These are phyloP conservation scores for Halichondria panicea DNA, from an alignment of 37 sponge, comb jelly and placozoan genomes.

Conservation along the genomic window DNA sequence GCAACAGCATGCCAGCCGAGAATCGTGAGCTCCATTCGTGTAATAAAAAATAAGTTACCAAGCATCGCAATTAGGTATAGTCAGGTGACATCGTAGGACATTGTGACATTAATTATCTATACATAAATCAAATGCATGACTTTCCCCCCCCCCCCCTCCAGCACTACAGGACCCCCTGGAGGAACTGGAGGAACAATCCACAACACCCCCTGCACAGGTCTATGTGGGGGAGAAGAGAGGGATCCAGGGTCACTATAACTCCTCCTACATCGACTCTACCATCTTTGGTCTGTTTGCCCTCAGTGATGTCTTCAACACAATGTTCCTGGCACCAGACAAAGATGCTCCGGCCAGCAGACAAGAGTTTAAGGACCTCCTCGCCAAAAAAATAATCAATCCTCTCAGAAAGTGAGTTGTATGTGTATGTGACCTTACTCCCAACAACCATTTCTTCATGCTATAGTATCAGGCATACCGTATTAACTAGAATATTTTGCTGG, in stretches of 20 bases:
- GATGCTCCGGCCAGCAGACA: constrained; percentile 1
- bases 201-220: not conserved
- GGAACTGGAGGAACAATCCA: not conserved
- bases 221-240: constrained; percentile 68
- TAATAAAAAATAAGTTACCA: too few relatives aligned
- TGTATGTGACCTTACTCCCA: too few relatives aligned
- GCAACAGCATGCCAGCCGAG: too few relatives aligned
- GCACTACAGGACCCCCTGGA: not conserved
- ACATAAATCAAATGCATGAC: too few relatives aligned
- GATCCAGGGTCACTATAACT: constrained; percentile 97
- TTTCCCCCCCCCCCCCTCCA: not conserved
- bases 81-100: too few relatives aligned
- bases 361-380: constrained; percentile 31
- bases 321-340: constrained; percentile 38
- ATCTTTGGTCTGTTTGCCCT: constrained; percentile 93
- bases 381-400: constrained; percentile 82
- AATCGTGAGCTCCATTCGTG: constrained; percentile 42
- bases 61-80: too few relatives aligned
- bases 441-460: too few relatives aligned
- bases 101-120: not conserved
- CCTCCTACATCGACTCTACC: constrained; percentile 97
- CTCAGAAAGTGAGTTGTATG: constrained; percentile 53
- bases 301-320: constrained; percentile 70
- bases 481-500: too few relatives aligned
- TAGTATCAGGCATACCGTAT: too few relatives aligned